phyloP scores from a whole-genome alignment of 2,797 vertebrate genomes.

The Melanotaenia nigrans region DNA sequence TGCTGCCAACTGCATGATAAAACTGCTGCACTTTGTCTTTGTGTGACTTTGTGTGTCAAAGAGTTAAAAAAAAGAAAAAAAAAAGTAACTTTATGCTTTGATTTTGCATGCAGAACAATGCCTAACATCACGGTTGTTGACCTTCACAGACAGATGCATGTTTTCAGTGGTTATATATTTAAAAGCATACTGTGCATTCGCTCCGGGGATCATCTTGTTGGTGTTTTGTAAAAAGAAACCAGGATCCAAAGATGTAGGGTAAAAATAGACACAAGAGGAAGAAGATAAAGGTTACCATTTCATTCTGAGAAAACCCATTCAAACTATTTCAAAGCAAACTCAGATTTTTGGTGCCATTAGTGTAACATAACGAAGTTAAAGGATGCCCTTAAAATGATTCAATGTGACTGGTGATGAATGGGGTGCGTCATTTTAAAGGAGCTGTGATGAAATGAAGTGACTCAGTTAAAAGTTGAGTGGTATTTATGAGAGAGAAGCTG shows the following conservation, averaged over 20 bases:
- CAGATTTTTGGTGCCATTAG: no score
- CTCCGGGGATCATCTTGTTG: neutral
- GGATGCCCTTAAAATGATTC: no score
- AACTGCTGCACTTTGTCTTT: conserved; percentile 28
- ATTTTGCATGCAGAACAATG: neutral
- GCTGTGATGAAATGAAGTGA: no score
- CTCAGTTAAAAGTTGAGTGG: no score
- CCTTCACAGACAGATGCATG: neutral
- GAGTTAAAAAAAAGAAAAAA: neutral
- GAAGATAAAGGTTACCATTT: conserved; percentile 15
- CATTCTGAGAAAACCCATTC: neutral
- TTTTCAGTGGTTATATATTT: neutral
- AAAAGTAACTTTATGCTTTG: neutral
- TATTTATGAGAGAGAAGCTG: no score
- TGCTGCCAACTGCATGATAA: conserved; percentile 50
- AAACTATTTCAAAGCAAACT: neutral
- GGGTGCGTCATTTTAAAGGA: no score
- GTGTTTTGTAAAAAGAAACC: neutral
- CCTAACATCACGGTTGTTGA: neutral
- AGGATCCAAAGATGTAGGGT: neutral
- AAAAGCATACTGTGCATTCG: neutral
- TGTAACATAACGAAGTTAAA: no score
- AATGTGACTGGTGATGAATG: no score
- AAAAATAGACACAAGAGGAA: conserved; percentile 27
- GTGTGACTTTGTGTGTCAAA: conserved; percentile 21